Evolutionary conservation across 2,797 vertebrate genomes (phyloP).

Genomic region (Arremon aurantiirostris): DNA sequence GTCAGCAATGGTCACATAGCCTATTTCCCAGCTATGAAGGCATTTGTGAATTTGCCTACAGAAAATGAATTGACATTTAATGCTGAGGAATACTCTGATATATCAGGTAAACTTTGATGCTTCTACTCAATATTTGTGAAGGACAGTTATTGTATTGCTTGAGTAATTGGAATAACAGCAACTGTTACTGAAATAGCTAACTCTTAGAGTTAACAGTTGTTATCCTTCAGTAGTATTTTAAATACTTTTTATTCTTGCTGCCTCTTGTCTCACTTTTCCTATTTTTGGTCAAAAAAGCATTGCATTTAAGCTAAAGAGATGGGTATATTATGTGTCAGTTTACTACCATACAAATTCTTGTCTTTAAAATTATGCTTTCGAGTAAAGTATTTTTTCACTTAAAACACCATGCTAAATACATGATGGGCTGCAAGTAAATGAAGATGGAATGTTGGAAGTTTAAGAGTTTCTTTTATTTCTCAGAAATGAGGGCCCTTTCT

Average conservation of each 20-base stretch:
- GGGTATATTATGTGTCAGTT: neutral
- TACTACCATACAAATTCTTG: neutral
- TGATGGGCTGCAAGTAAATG: neutral
- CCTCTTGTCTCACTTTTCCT: neutral
- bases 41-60: slow-evolving; percentile 97
- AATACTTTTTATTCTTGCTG: neutral
- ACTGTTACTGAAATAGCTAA: neutral
- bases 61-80: slow-evolving; percentile 98
- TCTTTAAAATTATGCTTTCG: neutral
- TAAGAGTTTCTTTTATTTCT: slow-evolving; percentile 48
- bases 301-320: neutral
- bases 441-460: neutral
- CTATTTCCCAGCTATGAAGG: slow-evolving; percentile 99
- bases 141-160: neutral
- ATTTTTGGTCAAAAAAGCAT: neutral
- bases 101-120: slow-evolving; percentile 83
- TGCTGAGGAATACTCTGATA: slow-evolving; percentile 98
- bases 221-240: neutral
- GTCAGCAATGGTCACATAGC: slow-evolving; percentile 99
- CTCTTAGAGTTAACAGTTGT: neutral
- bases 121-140: neutral
- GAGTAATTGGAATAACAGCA: neutral
- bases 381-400: neutral
- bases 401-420: neutral
- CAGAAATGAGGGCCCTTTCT: slow-evolving; percentile 96